Evolutionary conservation across 2,797 vertebrate genomes (phyloP).

Genomic region (Tenualosa thibaudeaui): DNA sequence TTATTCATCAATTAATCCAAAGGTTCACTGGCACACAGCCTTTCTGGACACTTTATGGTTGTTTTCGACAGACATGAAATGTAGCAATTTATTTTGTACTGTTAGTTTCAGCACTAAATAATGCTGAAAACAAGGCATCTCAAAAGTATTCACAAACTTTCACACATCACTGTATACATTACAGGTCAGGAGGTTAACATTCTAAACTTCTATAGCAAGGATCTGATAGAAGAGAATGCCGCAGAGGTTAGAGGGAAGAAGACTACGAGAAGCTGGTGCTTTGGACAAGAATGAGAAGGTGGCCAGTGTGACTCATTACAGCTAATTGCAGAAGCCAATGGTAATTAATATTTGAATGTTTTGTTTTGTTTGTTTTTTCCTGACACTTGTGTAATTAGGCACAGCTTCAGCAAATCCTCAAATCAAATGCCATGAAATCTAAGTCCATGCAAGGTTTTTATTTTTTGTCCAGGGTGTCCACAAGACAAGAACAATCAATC

Average conservation of each 20-base stretch:
- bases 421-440: background rate
- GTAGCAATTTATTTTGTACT: too few species aligned
- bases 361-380: background rate
- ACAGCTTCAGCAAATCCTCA: background rate
- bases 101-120: too few species aligned
- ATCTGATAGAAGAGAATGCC: background rate
- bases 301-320: background rate
- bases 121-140: too few species aligned
- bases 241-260: background rate
- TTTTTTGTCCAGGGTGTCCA: background rate
- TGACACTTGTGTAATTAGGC: constrained; percentile 6
- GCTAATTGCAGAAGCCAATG: background rate
- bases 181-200: too few species aligned
- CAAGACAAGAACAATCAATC: background rate
- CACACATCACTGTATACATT: too few species aligned
- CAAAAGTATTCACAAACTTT: too few species aligned
- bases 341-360: background rate
- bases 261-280: background rate
- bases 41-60: too few species aligned
- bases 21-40: too few species aligned
- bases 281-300: background rate
- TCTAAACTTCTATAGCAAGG: background rate
- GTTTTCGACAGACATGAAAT: too few species aligned
- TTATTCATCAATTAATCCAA: too few species aligned
- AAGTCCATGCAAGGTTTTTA: background rate